These are phyloP conservation scores for Amphibalanus amphitrite DNA, from an alignment of 1,140 invertebrate species.

Conservation along the genomic window DNA sequence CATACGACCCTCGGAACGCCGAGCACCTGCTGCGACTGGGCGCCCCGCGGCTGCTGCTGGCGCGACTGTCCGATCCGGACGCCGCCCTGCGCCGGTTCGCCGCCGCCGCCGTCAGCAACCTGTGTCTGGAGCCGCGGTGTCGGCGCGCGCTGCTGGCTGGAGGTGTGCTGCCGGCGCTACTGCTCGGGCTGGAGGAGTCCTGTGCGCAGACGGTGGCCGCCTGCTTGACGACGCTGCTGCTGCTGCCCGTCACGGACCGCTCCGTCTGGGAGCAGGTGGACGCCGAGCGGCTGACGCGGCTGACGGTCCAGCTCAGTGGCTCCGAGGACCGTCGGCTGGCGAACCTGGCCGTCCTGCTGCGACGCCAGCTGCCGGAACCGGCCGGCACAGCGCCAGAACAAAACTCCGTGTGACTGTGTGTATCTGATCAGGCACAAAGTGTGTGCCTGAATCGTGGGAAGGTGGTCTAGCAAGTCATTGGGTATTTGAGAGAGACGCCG, in stretches of 20 bases:
- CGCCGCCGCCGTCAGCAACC: conserved; percentile 62
- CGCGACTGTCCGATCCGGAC: conserved; percentile 44
- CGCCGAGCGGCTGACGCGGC: no score
- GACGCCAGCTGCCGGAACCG: no score
- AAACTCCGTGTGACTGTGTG: no score
- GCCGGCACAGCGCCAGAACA: no score
- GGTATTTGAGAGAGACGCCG: no score
- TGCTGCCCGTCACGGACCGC: not conserved
- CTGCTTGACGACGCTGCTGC: not conserved
- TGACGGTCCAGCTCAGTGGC: no score
- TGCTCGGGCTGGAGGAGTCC: not conserved
- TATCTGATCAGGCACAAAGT: no score
- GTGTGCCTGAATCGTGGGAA: no score
- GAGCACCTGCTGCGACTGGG: conserved; percentile 50
- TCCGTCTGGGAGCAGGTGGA: not conserved
- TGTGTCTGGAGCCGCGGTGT: conserved; percentile 26
- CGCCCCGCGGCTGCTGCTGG: conserved; percentile 60
- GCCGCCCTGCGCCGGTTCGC: conserved; percentile 47
- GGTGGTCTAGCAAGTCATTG: no score
- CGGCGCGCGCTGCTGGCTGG: not conserved
- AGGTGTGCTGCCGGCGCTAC: not conserved
- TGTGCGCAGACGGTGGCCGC: not conserved
- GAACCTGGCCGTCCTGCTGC: no score
- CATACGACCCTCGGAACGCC: conserved; percentile 91
- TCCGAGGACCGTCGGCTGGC: no score